Evolutionary conservation across 2,113 vertebrate genomes (phyloP), one percentile per base, ranked within the genome.

Genomic region (Butorides virescens): DNA sequence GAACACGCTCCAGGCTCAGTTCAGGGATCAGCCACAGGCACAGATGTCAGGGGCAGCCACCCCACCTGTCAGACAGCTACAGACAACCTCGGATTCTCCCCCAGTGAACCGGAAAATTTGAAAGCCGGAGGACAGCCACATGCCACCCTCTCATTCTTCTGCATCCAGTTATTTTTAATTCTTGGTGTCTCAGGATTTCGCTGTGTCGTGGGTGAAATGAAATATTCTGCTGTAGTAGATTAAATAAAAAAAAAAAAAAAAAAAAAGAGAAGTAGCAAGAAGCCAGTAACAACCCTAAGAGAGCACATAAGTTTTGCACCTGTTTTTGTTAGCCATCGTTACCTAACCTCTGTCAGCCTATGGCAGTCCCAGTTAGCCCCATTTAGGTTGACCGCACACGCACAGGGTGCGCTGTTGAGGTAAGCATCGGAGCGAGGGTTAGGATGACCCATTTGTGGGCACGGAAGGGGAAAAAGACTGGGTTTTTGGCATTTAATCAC

Each of bases 271-370:
- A 88, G 59, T 65, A 46, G 39, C 71, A 73, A 83, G 46, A 75
- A 94, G 17, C 39, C 53, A 53, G 46, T 72, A 73, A 52, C 0
- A 2, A 75, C 70, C 58, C 46, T 42, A 88, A n/a, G 39, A 89
- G n/a, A 91, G n/a, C 73, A 90, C 88, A 49, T 70, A 70, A 78
- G 58, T 91, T 95, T 78, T 94, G 80, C 86, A 94, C 80, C 83
- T 92, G 81, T 77, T 91, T 91, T 91, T 61, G n/a, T 89, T 82
- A 88, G 62, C 72, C 83, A 32, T 46, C 3, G 0, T 53, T 68
- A 44, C 56, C 68, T 37, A 52, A 56, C 36, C 30, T n/a, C 46
- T 67, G 86, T 15, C 88, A 71, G 62, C 39, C 53, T 17, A 2
- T 1, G 1, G 56, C 3, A 0, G 34, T 34, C 59, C 88, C n/a